Conservation (phyloP, 1,140 invertebrate genomes). For the Delia radicum region DNA sequence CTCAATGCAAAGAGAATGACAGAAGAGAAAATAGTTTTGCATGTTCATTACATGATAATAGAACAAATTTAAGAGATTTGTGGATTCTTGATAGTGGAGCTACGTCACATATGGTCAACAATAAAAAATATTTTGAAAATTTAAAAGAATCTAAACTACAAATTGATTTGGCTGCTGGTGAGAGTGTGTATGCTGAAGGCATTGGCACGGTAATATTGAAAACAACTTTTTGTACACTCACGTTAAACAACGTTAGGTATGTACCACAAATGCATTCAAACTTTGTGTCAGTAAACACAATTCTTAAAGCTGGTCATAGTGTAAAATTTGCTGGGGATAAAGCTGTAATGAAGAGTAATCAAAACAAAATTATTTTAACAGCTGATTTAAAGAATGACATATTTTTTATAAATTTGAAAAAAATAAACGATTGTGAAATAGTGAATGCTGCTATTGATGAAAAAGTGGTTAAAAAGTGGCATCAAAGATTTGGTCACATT, state of each 20-base stretch:
- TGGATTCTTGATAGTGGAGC: slow-evolving; percentile 26
- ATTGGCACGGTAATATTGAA: slow-evolving; percentile 13
- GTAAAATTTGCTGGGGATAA: background rate
- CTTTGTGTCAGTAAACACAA: slow-evolving; percentile 10
- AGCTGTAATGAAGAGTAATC: slow-evolving; percentile 3
- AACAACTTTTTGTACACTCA: background rate
- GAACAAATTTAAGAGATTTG: background rate
- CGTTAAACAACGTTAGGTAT: slow-evolving; percentile 11
- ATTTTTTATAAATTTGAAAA: slow-evolving; percentile 8
- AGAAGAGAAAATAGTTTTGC: background rate
- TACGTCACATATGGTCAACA: slow-evolving; percentile 12
- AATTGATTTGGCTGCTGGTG: slow-evolving; percentile 25
- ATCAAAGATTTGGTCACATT: background rate
- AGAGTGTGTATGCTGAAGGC: background rate
- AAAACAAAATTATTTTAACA: slow-evolving; percentile 4
- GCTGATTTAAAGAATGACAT: background rate
- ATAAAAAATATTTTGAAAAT: background rate
- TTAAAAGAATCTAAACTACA: background rate
- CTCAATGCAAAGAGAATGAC: slow-evolving; percentile 9
- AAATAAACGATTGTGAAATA: background rate
- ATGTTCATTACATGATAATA: background rate
- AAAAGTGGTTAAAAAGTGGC: slow-evolving; percentile 1
- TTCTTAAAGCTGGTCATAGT: slow-evolving; percentile 1
- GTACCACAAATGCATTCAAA: slow-evolving; percentile 23
- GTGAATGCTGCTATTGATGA: slow-evolving; percentile 1